A percentile compares a stretch with the other conserved stretches of the same genome.
phyloP scores from a whole-genome alignment of 2,888 invertebrate species.

The Dexiosoma caninum region DNA sequence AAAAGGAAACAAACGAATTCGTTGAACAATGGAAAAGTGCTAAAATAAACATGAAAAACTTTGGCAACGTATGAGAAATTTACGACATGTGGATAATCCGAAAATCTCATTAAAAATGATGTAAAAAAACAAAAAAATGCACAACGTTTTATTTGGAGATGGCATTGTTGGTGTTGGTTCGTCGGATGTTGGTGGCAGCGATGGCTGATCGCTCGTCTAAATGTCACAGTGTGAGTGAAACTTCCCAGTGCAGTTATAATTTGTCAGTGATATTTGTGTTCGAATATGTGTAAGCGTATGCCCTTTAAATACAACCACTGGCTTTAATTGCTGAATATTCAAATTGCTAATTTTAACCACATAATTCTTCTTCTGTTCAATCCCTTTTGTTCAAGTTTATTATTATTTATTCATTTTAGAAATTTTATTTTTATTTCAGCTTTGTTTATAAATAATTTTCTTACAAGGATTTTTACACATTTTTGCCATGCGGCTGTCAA shows the following conservation, averaged over 20 bases:
- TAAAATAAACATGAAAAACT: constrained; percentile 24
- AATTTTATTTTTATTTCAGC: constrained; percentile 14
- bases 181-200: not conserved
- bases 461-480: not conserved
- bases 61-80: constrained; percentile 28
- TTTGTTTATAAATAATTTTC: not conserved
- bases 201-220: not conserved
- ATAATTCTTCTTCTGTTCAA: constrained; percentile 75
- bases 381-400: constrained; percentile 61
- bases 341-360: constrained; percentile 65
- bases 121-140: constrained; percentile 37
- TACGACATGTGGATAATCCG: constrained; percentile 60
- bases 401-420: constrained; percentile 7
- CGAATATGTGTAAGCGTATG: not conserved
- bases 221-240: not conserved
- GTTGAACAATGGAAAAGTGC: constrained; percentile 23
- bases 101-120: constrained; percentile 60
- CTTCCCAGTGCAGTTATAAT: not conserved
- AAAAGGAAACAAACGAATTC: constrained; percentile 27
- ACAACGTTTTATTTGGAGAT: constrained; percentile 1
- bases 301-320: no score
- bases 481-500: not conserved
- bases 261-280: not conserved
- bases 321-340: constrained; percentile 34
- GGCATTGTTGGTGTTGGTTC: constrained; percentile 1